Base-by-base conservation (phyloP, 2,888 invertebrate genomes). In the Eurois occulta region DNA sequence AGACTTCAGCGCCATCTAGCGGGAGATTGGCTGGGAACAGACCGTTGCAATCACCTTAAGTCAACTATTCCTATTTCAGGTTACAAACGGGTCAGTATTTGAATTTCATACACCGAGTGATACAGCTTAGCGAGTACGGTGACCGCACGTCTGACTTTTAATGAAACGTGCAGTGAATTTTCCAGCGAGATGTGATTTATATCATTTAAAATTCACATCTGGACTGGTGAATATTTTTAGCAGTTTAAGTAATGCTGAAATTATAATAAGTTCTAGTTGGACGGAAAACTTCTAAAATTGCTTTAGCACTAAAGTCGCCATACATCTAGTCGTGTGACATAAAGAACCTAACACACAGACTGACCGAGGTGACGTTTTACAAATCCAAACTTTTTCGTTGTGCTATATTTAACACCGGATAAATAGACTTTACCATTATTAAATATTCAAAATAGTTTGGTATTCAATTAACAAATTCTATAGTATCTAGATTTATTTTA, bases 41-140 rank as follows among this genome's bases (percentile, higher is more conserved):
- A n/a, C n/a, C n/a, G n/a, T n/a, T n/a, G n/a, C n/a, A n/a, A n/a
- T n/a, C n/a, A n/a, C n/a, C n/a, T n/a, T 75, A 86, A 82, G 78
- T 78, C 80, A 78, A 80, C 77, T 77, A 80, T 83, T 72, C 77
- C 83, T 83, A 86, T 82, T 87, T 81, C 69, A 75, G 70, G 75
- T 76, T 72, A 77, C 80, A 78, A 72, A 52, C 76, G 80, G 84
- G 79, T 86, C 85, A 81, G 83, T 85, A 89, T 89, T 88, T 90
- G 88, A 89, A 90, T 89, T 89, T 88, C 89, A 89, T 85, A 71
- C 66, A 68, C 77, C 66, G 67, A 72, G 70, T 69, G 48, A 85
- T 85, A 78, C 81, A 79, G 83, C 74, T 87, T 87, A 81, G 78
- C 66, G 65, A 77, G 55, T 83, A 75, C 55, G 77, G 83, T 75